These are phyloP conservation scores for Elanoides forficatus DNA, from an alignment of 2,113 vertebrate species.

Conservation along the genomic window DNA sequence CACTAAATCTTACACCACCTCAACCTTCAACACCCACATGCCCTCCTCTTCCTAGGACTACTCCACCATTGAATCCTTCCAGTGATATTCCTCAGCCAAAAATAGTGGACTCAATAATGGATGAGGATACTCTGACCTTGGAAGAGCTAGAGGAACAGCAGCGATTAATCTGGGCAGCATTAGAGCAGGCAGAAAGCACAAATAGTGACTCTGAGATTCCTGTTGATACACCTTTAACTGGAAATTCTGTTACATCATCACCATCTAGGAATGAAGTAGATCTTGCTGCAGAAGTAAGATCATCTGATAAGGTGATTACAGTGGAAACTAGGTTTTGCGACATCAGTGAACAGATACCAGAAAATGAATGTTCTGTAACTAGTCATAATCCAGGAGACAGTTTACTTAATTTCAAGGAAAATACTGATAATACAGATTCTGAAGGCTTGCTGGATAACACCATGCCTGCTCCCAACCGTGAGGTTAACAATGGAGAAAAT, in stretches of 20 bases:
- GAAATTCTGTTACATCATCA: constrained; percentile 80
- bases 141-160: constrained; percentile 97
- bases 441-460: background rate
- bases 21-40: constrained; percentile 71
- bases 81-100: constrained; percentile 63
- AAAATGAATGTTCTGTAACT: background rate
- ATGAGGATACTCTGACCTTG: constrained; percentile 87
- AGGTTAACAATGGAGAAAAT: background rate
- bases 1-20: constrained; percentile 47
- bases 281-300: constrained; percentile 31
- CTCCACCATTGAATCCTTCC: constrained; percentile 74
- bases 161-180: constrained; percentile 88
- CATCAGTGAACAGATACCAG: background rate
- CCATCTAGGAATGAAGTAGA: constrained; percentile 74
- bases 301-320: background rate
- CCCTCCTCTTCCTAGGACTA: constrained; percentile 83
- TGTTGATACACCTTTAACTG: constrained; percentile 76
- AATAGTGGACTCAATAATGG: constrained; percentile 68
- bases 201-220: constrained; percentile 87
- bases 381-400: background rate
- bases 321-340: background rate
- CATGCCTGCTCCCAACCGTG: background rate
- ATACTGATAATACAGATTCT: background rate
- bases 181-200: constrained; percentile 85
- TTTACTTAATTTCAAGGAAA: background rate